A percentile compares a stretch with the other conserved stretches of the same genome.
These are phyloP conservation scores for Thymelicus lineola DNA, from an alignment of 2,888 invertebrate species.

Conservation along the genomic window DNA sequence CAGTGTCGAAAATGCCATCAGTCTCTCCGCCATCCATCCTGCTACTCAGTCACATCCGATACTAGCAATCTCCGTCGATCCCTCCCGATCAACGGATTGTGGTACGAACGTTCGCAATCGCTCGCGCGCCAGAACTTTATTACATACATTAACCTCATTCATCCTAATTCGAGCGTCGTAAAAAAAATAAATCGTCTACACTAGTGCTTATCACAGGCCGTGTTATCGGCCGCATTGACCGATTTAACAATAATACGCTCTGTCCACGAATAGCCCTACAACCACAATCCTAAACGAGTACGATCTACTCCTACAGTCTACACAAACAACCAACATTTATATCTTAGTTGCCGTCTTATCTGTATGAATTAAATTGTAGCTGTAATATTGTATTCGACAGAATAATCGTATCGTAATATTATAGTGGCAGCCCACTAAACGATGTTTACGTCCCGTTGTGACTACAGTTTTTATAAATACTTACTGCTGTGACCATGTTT, in stretches of 20 bases:
- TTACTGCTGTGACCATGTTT: neutral
- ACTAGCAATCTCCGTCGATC: no score
- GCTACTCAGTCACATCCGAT: no score
- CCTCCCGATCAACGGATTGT: no score
- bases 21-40: no score
- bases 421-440: neutral
- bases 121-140: constrained; percentile 18
- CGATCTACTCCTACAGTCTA: no score
- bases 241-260: constrained; percentile 15
- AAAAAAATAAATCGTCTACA: constrained; percentile 25
- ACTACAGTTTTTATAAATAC: neutral
- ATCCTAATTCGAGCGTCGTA: constrained; percentile 20
- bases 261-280: neutral
- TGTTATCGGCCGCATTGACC: constrained; percentile 16
- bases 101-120: neutral
- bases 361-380: neutral
- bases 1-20: no score
- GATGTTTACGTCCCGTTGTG: neutral
- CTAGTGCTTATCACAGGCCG: constrained; percentile 3
- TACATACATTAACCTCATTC: constrained; percentile 30
- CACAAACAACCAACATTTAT: neutral
- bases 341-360: neutral
- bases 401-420: neutral
- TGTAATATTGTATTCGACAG: neutral
- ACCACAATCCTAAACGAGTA: no score